Evolutionary conservation across 1,140 invertebrate species (phyloP).

Genomic region (Heliconius nattereri): DNA sequence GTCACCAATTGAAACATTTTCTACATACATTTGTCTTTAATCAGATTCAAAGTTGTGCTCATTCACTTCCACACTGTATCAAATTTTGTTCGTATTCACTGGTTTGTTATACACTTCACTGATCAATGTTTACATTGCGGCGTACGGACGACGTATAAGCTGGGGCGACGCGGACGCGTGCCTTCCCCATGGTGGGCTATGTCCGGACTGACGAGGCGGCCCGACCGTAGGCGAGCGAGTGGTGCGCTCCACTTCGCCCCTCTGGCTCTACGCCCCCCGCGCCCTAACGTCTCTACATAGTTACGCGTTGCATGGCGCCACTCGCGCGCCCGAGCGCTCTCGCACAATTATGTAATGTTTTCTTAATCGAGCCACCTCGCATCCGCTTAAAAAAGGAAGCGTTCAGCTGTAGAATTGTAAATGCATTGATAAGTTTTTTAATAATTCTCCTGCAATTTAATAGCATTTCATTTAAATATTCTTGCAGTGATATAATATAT

Average conservation of each 20-base stretch:
- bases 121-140: constrained; percentile 71
- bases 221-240: constrained; percentile 56
- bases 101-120: constrained; percentile 58
- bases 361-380: constrained; percentile 72
- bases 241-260: constrained; percentile 65
- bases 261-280: constrained; percentile 59
- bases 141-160: constrained; percentile 51
- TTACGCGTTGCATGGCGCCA: constrained; percentile 77
- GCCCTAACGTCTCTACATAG: constrained; percentile 67
- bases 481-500: no score
- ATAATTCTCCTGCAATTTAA: background rate
- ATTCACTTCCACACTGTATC: constrained; percentile 48
- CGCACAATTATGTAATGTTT: constrained; percentile 80
- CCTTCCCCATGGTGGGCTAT: constrained; percentile 65
- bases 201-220: constrained; percentile 67
- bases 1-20: constrained; percentile 78
- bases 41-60: constrained; percentile 42
- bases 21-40: constrained; percentile 71
- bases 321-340: constrained; percentile 68
- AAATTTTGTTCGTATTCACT: constrained; percentile 49
- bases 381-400: constrained; percentile 60
- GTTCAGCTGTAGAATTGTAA: constrained; percentile 43
- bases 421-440: background rate
- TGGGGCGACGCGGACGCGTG: constrained; percentile 62
- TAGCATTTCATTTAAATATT: background rate